A percentile compares a stretch with the other conserved stretches of the same genome.
These are phyloP conservation scores for Gisinianus flammeolus DNA, from an alignment of 2,888 invertebrate species.

Conservation along the genomic window DNA sequence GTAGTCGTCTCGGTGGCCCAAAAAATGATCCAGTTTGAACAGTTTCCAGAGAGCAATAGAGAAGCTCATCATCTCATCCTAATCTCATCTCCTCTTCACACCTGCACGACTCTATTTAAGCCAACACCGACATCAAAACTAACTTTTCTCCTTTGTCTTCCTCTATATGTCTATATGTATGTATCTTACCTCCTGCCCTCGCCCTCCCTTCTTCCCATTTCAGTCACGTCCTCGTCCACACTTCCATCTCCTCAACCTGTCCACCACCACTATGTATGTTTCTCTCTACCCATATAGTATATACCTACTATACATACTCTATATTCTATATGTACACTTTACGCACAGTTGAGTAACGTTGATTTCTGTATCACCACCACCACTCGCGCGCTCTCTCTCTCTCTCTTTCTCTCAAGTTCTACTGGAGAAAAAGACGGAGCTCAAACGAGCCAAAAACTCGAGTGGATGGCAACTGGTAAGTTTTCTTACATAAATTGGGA, in stretches of 20 bases:
- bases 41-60: slow-evolving; percentile 22
- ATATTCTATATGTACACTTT: too few species aligned
- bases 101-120: slow-evolving; percentile 23
- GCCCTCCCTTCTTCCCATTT: neutral
- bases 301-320: neutral
- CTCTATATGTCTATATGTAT: too few species aligned
- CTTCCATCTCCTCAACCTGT: neutral
- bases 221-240: slow-evolving; percentile 5
- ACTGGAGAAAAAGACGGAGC: neutral
- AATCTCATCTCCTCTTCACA: slow-evolving; percentile 46
- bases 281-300: neutral
- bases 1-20: too few species aligned
- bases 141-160: slow-evolving; percentile 28
- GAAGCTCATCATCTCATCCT: slow-evolving; percentile 44
- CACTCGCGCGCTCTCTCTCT: neutral
- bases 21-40: neutral
- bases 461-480: neutral
- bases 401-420: neutral
- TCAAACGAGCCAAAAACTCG: neutral
- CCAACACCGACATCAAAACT: neutral
- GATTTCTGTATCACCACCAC: neutral
- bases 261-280: neutral
- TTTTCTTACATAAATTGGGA: neutral
- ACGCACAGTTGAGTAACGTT: too few species aligned
- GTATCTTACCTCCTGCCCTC: neutral